A percentile compares a stretch with the other conserved stretches of the same genome.
These are phyloP conservation scores for Umimayanthus chanpuru DNA, from an alignment of 92 coral and sea anemone genomes.

Conservation along the genomic window DNA sequence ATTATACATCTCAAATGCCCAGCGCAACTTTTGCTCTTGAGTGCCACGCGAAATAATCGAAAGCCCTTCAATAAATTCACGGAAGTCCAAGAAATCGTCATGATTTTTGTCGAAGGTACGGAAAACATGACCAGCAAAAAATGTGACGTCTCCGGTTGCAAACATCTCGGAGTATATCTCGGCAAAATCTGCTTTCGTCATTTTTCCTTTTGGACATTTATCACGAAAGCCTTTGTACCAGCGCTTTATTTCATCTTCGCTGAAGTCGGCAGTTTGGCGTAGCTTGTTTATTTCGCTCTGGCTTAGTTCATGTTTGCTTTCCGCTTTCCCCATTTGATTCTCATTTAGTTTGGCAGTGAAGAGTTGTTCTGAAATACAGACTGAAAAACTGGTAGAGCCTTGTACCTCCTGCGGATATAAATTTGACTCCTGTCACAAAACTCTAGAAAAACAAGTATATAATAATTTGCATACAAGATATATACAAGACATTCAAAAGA, in stretches of 20 bases:
- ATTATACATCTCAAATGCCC: slow-evolving; percentile 99
- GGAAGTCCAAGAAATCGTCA: slow-evolving; percentile 93
- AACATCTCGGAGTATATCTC: slow-evolving; percentile 87
- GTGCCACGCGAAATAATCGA: slow-evolving; percentile 92
- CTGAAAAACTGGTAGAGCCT: background rate
- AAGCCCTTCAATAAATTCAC: slow-evolving; percentile 95
- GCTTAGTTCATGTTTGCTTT: slow-evolving; percentile 72
- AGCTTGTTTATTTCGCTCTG: slow-evolving; percentile 80
- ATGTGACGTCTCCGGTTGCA: slow-evolving; percentile 84
- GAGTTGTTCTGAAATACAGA: background rate
- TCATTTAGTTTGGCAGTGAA: background rate
- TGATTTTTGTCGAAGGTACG: slow-evolving; percentile 97
- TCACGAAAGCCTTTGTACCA: slow-evolving; percentile 90
- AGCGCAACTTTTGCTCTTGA: slow-evolving; percentile 87
- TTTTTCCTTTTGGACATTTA: slow-evolving; percentile 94
- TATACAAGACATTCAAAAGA: too few relatives aligned
- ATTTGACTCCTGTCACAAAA: background rate
- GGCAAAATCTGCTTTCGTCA: slow-evolving; percentile 88
- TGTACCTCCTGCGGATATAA: background rate
- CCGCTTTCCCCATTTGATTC: slow-evolving; percentile 66
- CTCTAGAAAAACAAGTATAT: background rate
- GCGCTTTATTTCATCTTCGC: slow-evolving; percentile 84
- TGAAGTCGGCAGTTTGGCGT: slow-evolving; percentile 84
- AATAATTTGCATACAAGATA: background rate
- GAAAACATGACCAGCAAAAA: slow-evolving; percentile 94